These are phyloP conservation scores for Protomyctophum bolini DNA, from an alignment of 2,113 vertebrate species.

Conservation along the genomic window DNA sequence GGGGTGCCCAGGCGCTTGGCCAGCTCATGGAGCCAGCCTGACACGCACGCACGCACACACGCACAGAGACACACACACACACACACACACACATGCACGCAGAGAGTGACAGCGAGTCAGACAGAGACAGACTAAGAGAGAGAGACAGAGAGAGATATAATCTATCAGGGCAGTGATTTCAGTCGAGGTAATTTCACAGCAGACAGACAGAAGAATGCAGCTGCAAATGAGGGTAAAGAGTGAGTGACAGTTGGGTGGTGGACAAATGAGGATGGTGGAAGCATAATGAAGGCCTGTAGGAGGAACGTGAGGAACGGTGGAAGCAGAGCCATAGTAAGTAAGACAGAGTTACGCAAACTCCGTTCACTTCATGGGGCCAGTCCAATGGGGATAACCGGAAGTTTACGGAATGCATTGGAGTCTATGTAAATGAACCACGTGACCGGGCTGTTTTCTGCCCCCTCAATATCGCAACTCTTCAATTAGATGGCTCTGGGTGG, in stretches of 20 bases:
- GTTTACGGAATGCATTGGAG: too few species aligned
- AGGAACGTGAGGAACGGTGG: background rate
- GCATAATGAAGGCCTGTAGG: background rate
- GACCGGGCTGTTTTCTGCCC: too few species aligned
- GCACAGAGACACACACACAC: too few species aligned
- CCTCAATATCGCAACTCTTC: too few species aligned
- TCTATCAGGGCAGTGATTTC: background rate
- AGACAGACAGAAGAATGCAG: background rate
- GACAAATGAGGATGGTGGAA: background rate
- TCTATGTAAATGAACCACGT: too few species aligned
- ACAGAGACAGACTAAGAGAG: background rate
- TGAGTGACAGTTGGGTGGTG: background rate
- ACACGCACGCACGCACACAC: constrained; percentile 1
- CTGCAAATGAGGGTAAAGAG: background rate
- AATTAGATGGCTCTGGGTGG: too few species aligned
- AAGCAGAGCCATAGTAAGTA: background rate
- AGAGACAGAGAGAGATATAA: background rate
- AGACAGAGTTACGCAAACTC: background rate
- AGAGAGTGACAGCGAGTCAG: background rate
- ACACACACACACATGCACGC: too few species aligned
- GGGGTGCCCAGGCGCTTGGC: constrained; percentile 81
- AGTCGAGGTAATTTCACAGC: background rate
- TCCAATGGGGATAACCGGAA: too few species aligned
- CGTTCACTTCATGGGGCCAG: too few species aligned
- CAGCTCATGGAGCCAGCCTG: constrained; percentile 84